phyloP scores from a whole-genome alignment of 2,888 invertebrate genomes.

The Macroteleia sp. region DNA sequence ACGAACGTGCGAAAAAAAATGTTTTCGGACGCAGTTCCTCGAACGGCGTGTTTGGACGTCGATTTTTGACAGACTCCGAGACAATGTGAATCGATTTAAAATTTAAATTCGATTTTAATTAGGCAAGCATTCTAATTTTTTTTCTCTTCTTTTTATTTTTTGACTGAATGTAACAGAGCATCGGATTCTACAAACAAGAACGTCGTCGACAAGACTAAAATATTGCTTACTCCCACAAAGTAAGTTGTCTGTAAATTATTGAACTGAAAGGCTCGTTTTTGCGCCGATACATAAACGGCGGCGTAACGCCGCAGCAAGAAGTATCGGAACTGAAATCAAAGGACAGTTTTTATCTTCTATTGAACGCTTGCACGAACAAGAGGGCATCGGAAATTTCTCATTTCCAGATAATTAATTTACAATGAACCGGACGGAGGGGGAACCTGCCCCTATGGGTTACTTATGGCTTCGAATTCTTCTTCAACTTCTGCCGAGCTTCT shows the following conservation, averaged over 20 bases:
- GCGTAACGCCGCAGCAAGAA: constrained; percentile 52
- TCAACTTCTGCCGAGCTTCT: constrained; percentile 47
- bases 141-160: too few relatives aligned
- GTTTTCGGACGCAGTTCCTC: too few relatives aligned
- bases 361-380: constrained; percentile 73
- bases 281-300: constrained; percentile 54
- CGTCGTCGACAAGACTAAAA: constrained; percentile 26
- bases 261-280: constrained; percentile 58
- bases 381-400: constrained; percentile 83
- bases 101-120: not conserved
- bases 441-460: constrained; percentile 78
- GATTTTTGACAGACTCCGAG: not conserved
- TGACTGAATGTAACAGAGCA: not conserved
- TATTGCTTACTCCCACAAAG: constrained; percentile 33
- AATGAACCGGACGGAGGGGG: constrained; percentile 81
- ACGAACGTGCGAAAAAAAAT: constrained; percentile 21
- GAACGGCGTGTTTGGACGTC: not conserved
- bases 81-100: not conserved
- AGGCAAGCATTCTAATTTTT: constrained; percentile 4
- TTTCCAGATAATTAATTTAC: constrained; percentile 84
- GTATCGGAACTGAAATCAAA: constrained; percentile 73
- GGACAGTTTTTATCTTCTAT: constrained; percentile 80
- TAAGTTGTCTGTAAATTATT: constrained; percentile 58
- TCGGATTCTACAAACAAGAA: constrained; percentile 18
- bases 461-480: constrained; percentile 72